Evolutionary conservation across 1,140 invertebrate species (phyloP), one percentile per base, ranked within the genome.

Genomic region (Brachionus rotundiformis): DNA sequence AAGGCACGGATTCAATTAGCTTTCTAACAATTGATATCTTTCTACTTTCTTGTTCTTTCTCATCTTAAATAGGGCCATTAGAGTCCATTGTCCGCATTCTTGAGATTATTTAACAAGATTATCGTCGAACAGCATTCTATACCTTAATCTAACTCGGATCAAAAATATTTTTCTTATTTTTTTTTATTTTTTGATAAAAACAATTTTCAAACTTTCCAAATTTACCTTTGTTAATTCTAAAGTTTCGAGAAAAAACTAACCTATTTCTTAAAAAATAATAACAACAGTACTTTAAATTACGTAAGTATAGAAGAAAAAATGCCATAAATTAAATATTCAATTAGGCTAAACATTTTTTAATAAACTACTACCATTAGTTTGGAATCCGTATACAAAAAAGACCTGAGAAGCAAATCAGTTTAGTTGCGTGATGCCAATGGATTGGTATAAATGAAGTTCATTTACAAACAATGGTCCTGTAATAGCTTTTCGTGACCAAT

Each of bases 111-210:
- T 10, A 19, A 54, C 47, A 54, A 54, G 47, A 54, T 54, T 54
- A 54, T 25, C n/a, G 47, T 54, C 47, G 47, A 54, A 54, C 47
- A 54, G 47, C 47, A 54, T 54, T 54, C 23, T 19, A 23, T 54
- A 54, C 7, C 47, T 54, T 54, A 54, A 54, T 54, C 47, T 54
- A 54, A 54, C 47, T 54, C 8, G 47, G 47, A 54, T 54, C 47
- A 54, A 54, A 54, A 54, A 16, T 54, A 54, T 54, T 54, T 54
- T 54, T n/a, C n/a, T n/a, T n/a, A n/a, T n/a, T n/a, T n/a, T n/a
- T n/a, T n/a, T n/a, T n/a, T n/a, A n/a, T n/a, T n/a, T n/a, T n/a
- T n/a, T n/a, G n/a, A n/a, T n/a, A n/a, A 49, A 19, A n/a, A 47
- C 16, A 19, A 19, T 54, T 54, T 19, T 54, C 47, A 19, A 54